Evolutionary conservation across 2,888 invertebrate species (phyloP).

Genomic region (Timandra comae): DNA sequence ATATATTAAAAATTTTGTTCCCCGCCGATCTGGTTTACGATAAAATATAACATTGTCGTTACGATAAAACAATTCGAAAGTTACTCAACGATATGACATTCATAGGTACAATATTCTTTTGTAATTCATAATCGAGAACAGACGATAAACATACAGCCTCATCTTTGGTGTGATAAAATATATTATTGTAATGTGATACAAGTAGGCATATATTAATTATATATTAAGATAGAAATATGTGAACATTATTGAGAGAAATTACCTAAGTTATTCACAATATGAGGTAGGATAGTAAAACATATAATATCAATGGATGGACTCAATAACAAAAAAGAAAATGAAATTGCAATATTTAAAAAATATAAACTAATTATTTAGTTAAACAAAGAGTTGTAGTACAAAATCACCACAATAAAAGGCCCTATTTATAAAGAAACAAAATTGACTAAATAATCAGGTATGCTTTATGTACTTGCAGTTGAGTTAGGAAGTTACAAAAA

Average conservation of each 20-base stretch:
- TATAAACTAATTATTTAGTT: too few relatives aligned
- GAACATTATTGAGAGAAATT: slow-evolving; percentile 32
- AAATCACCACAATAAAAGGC: too few relatives aligned
- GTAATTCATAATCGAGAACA: too few relatives aligned
- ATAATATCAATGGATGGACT: slow-evolving; percentile 49
- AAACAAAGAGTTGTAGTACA: too few relatives aligned
- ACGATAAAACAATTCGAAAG: slow-evolving; percentile 45
- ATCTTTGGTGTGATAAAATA: slow-evolving; percentile 61
- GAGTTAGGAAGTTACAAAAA: too few relatives aligned
- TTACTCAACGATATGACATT: slow-evolving; percentile 54
- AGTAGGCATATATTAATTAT: slow-evolving; percentile 9
- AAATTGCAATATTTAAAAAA: not conserved
- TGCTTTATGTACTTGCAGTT: too few relatives aligned
- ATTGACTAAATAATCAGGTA: too few relatives aligned
- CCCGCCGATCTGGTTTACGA: too few relatives aligned
- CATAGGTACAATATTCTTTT: too few relatives aligned
- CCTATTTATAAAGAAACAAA: too few relatives aligned
- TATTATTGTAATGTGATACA: slow-evolving; percentile 11
- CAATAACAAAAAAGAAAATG: slow-evolving; percentile 27
- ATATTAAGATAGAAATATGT: slow-evolving; percentile 11
- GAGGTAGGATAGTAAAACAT: slow-evolving; percentile 67
- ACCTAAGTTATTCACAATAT: slow-evolving; percentile 57
- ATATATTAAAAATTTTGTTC: too few relatives aligned
- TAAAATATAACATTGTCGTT: slow-evolving; percentile 64
- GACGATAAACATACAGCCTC: slow-evolving; percentile 43